Percentiles rank a stretch among this genome's conserved stretches.
Evolutionary conservation across 2,113 vertebrate species (phyloP).

Genomic region (Eptesicus fuscus): DNA sequence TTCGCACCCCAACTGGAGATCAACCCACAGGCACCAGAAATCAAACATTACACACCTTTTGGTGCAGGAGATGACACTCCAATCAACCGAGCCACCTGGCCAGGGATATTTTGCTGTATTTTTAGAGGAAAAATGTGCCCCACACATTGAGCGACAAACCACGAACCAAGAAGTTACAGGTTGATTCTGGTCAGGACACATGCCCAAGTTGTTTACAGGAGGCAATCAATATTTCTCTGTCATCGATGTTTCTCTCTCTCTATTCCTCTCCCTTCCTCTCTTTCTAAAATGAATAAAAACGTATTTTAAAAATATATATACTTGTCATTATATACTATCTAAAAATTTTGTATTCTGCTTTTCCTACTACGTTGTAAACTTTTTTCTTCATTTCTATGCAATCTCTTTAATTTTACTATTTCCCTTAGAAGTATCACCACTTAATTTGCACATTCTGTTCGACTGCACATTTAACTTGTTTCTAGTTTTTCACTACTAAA

Average conservation of each 20-base stretch:
- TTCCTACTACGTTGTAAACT: background rate
- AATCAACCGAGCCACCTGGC: background rate
- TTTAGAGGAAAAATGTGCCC: background rate
- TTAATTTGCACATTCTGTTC: background rate
- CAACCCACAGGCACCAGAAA: background rate
- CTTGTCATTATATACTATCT: background rate
- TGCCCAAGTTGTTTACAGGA: too few species aligned
- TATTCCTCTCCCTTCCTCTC: too few species aligned
- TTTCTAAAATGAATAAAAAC: too few species aligned
- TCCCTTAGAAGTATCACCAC: background rate
- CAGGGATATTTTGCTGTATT: background rate
- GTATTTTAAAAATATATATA: background rate
- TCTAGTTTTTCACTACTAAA: constrained; percentile 19
- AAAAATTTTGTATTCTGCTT: background rate
- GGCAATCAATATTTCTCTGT: too few species aligned
- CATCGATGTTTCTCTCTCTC: too few species aligned
- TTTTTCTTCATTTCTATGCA: background rate
- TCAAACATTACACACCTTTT: too few species aligned
- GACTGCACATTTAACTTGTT: background rate
- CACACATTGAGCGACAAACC: too few species aligned
- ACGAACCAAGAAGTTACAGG: too few species aligned
- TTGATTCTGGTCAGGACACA: too few species aligned
- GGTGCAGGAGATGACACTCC: background rate
- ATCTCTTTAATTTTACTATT: background rate
- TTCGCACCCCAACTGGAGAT: background rate